A percentile compares a stretch with the other conserved stretches of the same genome.
These are phyloP conservation scores for Acanthosepion pharaonis DNA, from an alignment of 2,888 invertebrate genomes.

Conservation along the genomic window DNA sequence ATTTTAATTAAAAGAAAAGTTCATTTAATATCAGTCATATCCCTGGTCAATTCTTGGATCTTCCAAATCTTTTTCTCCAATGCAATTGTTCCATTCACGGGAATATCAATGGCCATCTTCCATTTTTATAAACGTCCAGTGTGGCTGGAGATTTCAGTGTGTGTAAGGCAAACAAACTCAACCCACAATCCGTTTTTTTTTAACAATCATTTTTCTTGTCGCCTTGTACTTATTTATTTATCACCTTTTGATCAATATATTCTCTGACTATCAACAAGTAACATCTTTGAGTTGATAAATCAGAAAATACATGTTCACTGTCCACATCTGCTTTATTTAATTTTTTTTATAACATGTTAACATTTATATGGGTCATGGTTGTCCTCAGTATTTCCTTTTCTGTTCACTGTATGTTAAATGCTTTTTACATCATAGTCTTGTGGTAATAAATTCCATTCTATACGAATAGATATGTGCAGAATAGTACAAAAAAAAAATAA, in stretches of 20 bases:
- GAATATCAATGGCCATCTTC: constrained; percentile 21
- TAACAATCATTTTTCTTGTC: neutral
- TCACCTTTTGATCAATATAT: neutral
- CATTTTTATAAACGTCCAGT: constrained; percentile 33
- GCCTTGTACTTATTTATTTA: neutral
- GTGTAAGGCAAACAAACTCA: neutral
- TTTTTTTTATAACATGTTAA: neutral
- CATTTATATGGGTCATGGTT: neutral
- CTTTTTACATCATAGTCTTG: neutral
- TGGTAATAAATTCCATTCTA: too few species aligned
- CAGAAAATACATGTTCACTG: neutral
- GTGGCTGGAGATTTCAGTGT: neutral
- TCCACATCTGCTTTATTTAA: neutral
- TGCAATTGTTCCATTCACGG: neutral
- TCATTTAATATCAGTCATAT: neutral
- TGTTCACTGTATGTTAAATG: neutral
- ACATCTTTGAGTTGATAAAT: neutral
- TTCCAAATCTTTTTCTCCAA: neutral
- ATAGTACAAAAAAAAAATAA: too few species aligned
- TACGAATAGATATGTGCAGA: too few species aligned
- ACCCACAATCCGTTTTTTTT: neutral
- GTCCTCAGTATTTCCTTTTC: neutral
- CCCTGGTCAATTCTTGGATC: constrained; percentile 23
- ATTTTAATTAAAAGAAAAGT: neutral
- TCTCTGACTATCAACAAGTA: neutral